Conservation (phyloP, 1,140 invertebrate species). For the Hestina assimilis region DNA sequence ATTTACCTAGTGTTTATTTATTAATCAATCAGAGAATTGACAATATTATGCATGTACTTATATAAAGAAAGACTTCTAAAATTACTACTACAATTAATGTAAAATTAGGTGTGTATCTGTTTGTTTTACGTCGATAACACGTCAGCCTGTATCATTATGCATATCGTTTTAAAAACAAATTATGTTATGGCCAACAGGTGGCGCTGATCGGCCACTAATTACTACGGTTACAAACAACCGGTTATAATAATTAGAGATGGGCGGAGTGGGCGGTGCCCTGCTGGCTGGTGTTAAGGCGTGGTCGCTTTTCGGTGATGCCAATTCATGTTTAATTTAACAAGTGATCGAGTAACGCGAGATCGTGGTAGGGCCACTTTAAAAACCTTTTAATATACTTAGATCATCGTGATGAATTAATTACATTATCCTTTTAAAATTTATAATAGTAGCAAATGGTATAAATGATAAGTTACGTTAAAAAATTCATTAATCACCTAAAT, state of each 20-base stretch:
- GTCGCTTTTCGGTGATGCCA: conserved; percentile 62
- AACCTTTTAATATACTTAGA: conserved; percentile 9
- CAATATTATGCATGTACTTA: too few species aligned
- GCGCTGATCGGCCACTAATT: conserved; percentile 57
- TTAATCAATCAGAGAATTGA: too few species aligned
- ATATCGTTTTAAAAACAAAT: background rate
- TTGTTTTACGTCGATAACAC: background rate
- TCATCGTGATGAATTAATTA: conserved; percentile 2
- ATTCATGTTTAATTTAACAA: conserved; percentile 69
- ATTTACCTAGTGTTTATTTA: too few species aligned
- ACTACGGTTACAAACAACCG: conserved; percentile 61
- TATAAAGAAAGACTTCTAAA: too few species aligned
- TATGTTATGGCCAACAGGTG: conserved; percentile 49
- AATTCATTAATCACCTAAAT: too few species aligned
- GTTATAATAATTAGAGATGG: conserved; percentile 73
- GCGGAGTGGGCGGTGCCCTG: conserved; percentile 50
- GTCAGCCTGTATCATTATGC: background rate
- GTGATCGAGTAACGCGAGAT: conserved; percentile 39
- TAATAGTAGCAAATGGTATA: too few species aligned
- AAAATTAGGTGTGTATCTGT: too few species aligned
- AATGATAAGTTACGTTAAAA: too few species aligned
- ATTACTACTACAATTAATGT: too few species aligned
- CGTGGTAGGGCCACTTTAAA: background rate
- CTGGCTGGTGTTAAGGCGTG: conserved; percentile 53
- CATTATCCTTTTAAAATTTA: background rate